A percentile compares a stretch with the other conserved stretches of the same genome.
phyloP scores from a whole-genome alignment of 2,888 invertebrate species.

The Glaucopsyche alexis region DNA sequence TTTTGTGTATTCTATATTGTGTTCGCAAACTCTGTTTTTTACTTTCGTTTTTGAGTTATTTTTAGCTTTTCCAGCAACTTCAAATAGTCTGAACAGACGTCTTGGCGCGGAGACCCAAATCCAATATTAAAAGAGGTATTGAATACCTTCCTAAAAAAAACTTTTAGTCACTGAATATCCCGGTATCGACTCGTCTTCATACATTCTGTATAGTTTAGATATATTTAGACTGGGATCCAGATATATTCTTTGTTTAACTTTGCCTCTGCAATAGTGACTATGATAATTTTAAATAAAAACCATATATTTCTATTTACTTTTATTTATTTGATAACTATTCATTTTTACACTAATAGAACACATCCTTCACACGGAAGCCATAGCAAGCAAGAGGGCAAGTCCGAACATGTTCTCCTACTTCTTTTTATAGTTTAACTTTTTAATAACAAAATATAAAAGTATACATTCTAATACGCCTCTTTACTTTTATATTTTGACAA shows the following conservation, averaged over 20 bases:
- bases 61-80: constrained; percentile 36
- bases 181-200: constrained; percentile 36
- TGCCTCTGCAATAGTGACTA: constrained; percentile 27
- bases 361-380: no score
- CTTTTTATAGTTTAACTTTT: no score
- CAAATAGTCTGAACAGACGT: constrained; percentile 39
- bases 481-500: no score
- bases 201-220: background rate
- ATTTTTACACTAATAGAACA: no score
- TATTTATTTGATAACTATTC: no score
- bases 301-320: no score
- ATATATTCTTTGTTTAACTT: background rate
- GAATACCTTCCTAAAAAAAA: constrained; percentile 39
- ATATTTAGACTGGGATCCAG: constrained; percentile 14
- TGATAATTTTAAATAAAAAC: no score
- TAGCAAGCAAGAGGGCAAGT: no score
- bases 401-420: no score
- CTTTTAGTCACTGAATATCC: constrained; percentile 35
- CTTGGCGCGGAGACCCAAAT: constrained; percentile 38
- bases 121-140: constrained; percentile 40
- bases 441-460: no score
- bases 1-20: constrained; percentile 34
- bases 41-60: constrained; percentile 26
- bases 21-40: background rate
- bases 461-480: no score